A percentile compares a stretch with the other conserved stretches of the same genome.
Evolutionary conservation across 2,797 vertebrate species (phyloP).

Genomic region (Poecile montanus): DNA sequence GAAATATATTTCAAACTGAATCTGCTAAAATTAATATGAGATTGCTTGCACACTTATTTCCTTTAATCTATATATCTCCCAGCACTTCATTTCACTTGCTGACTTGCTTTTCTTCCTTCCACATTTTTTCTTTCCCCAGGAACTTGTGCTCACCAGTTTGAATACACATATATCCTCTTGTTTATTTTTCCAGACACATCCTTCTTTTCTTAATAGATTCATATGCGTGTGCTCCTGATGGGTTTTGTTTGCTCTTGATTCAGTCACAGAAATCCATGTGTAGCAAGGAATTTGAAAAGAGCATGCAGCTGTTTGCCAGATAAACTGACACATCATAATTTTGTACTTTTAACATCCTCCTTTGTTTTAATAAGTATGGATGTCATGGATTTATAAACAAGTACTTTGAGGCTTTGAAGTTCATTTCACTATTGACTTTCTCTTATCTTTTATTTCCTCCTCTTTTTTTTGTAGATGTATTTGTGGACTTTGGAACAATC

Average conservation of each 20-base stretch:
- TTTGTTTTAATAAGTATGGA: neutral
- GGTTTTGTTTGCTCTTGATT: conserved; percentile 16
- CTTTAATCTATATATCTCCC: neutral
- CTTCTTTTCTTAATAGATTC: neutral
- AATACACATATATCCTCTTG: neutral
- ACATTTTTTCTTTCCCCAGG: neutral
- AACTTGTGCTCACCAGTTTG: neutral
- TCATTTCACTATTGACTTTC: neutral
- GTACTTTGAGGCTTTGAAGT: neutral
- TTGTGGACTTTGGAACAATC: neutral
- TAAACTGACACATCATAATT: neutral
- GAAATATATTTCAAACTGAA: conserved; percentile 28
- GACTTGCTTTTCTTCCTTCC: neutral
- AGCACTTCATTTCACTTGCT: neutral
- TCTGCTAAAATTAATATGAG: neutral
- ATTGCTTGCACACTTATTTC: neutral
- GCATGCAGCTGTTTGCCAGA: neutral
- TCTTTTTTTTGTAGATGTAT: neutral
- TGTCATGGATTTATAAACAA: neutral
- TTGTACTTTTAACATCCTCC: neutral
- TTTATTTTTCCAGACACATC: neutral
- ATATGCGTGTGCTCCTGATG: neutral
- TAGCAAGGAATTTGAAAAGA: neutral
- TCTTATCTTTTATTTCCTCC: rapidly evolving
- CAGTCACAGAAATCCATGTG: neutral